phyloP scores from a whole-genome alignment of 2,888 invertebrate genomes.

The Cryptus armator region DNA sequence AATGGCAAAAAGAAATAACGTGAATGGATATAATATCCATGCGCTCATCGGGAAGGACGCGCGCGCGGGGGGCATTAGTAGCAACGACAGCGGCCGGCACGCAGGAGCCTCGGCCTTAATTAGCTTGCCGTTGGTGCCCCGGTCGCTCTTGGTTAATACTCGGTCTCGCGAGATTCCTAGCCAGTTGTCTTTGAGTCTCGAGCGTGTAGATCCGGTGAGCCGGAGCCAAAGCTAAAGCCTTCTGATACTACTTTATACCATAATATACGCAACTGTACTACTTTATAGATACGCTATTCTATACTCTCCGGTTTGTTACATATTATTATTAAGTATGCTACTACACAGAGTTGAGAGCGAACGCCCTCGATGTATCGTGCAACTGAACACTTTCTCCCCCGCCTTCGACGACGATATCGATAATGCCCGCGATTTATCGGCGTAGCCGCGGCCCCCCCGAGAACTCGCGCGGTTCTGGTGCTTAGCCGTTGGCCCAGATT shows the following conservation, averaged over 20 bases:
- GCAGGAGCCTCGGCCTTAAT: constrained; percentile 68
- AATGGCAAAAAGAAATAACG: constrained; percentile 56
- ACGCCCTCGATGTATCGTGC: constrained; percentile 37
- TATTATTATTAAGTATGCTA: constrained; percentile 46
- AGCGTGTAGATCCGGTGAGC: constrained; percentile 42
- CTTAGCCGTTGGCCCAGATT: constrained; percentile 66
- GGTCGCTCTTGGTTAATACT: constrained; percentile 60
- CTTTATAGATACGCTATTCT: not conserved
- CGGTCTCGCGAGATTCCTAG: constrained; percentile 57
- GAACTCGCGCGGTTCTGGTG: constrained; percentile 54
- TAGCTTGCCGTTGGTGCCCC: constrained; percentile 60
- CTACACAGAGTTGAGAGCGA: constrained; percentile 25
- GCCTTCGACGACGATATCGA: constrained; percentile 62
- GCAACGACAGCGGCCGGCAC: constrained; percentile 53
- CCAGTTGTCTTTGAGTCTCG: constrained; percentile 52
- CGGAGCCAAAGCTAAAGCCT: not conserved
- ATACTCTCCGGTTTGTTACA: not conserved
- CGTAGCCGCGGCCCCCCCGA: constrained; percentile 39
- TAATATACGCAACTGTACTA: constrained; percentile 6
- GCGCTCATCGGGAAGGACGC: constrained; percentile 41
- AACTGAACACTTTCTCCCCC: constrained; percentile 62
- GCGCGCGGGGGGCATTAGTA: constrained; percentile 48
- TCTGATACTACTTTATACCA: constrained; percentile 18
- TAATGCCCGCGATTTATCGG: constrained; percentile 65
- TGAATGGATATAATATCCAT: constrained; percentile 69